Evolutionary conservation across 2,113 vertebrate species (phyloP).

Genomic region (Lophochroa leadbeateri): DNA sequence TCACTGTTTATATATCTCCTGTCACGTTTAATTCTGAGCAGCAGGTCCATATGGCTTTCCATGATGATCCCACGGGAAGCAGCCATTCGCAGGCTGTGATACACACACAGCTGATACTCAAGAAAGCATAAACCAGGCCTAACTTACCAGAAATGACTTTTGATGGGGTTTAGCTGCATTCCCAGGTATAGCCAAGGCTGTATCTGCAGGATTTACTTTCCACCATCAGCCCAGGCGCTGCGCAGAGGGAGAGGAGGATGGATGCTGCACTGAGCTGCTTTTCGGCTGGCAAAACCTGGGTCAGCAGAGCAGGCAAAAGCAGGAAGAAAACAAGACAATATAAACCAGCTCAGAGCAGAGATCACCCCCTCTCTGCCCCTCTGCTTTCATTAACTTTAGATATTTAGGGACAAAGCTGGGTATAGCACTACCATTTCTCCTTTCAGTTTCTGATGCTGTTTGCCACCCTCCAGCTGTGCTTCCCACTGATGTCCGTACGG

Average conservation of each 20-base stretch:
- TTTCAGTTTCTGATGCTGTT: neutral
- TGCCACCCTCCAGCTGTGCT: neutral
- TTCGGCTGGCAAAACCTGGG: neutral
- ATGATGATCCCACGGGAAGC: neutral
- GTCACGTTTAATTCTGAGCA: neutral
- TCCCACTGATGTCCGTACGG: rapidly evolving
- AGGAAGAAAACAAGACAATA: neutral
- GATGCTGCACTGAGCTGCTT: neutral
- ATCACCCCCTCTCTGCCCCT: neutral
- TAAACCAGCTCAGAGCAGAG: neutral
- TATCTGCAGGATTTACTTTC: neutral
- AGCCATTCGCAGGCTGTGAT: rapidly evolving
- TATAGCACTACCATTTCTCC: neutral
- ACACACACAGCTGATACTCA: neutral
- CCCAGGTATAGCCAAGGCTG: rapidly evolving
- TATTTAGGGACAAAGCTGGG: neutral
- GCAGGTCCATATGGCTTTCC: neutral
- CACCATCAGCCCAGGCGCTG: rapidly evolving
- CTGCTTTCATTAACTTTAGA: neutral
- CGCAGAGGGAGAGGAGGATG: rapidly evolving
- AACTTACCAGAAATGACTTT: neutral
- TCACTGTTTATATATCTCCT: neutral
- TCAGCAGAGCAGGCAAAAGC: neutral
- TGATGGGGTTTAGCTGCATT: neutral
- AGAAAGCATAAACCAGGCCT: neutral